Percentiles rank a stretch among this genome's conserved stretches.
phyloP scores from a whole-genome alignment of 1,140 invertebrate species.

The Coelopa frigida region DNA sequence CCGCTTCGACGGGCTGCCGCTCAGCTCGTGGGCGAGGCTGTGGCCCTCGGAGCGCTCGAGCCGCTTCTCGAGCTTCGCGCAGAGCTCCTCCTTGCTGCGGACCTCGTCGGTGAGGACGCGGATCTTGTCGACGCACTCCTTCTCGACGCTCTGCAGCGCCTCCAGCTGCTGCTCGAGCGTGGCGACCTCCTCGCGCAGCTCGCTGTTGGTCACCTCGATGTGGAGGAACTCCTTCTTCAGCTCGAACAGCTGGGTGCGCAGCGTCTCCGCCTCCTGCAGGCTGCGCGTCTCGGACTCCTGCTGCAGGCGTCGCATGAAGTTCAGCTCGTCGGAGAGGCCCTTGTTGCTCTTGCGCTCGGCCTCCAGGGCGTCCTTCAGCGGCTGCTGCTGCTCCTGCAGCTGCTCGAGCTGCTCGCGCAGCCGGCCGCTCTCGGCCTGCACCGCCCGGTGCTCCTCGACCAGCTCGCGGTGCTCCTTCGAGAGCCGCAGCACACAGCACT shows the following conservation, averaged over 20 bases:
- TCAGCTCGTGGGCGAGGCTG: conserved; percentile 36
- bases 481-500: conserved; percentile 47
- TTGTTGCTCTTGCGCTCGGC: conserved; percentile 27
- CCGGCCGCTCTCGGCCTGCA: conserved; percentile 46
- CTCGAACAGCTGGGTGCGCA: conserved; percentile 48
- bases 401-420: conserved; percentile 27
- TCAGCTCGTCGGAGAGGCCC: conserved; percentile 31
- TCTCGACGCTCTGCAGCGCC: conserved; percentile 21
- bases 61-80: conserved; percentile 24
- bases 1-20: conserved; percentile 34
- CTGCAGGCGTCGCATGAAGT: conserved; percentile 37
- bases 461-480: conserved; percentile 48
- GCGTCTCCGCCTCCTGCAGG: conserved; percentile 45
- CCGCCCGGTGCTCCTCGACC: conserved; percentile 40
- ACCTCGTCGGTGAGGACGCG: conserved; percentile 34
- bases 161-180: conserved; percentile 36
- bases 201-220: conserved; percentile 52
- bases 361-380: conserved; percentile 29
- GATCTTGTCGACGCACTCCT: conserved; percentile 24
- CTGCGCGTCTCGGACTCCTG: conserved; percentile 46
- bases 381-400: conserved; percentile 22
- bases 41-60: conserved; percentile 27
- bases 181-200: conserved; percentile 51
- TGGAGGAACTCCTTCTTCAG: conserved; percentile 50
- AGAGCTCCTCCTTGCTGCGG: conserved; percentile 33